A percentile compares a stretch with the other conserved stretches of the same genome.
Conservation (phyloP, 2,113 vertebrate species). For the Larimichthys polyactis region DNA sequence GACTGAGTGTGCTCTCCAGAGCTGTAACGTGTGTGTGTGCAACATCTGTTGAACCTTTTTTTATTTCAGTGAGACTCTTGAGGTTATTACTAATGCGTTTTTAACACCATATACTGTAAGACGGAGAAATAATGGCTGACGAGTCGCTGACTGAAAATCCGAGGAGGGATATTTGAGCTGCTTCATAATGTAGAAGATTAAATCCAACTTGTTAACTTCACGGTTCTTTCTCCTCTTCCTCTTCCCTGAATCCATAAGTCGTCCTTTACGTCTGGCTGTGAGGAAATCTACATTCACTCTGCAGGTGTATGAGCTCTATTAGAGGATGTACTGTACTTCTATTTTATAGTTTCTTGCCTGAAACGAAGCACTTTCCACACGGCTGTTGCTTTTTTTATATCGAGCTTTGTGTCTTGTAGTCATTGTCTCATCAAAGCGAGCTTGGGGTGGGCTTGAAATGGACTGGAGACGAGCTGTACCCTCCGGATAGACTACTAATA, state of each 20-base stretch:
- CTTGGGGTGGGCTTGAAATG: background rate
- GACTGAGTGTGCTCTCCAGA: background rate
- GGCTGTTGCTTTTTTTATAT: background rate
- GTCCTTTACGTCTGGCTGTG: conserved; percentile 15
- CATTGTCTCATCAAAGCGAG: background rate
- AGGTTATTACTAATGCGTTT: conserved; percentile 23
- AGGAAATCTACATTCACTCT: conserved; percentile 15
- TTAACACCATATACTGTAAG: background rate
- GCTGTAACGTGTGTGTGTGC: background rate
- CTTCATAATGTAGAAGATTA: conserved; percentile 38
- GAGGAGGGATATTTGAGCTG: conserved; percentile 32
- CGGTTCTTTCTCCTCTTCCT: conserved; percentile 21
- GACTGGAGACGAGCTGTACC: background rate
- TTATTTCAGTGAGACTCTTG: conserved; percentile 19
- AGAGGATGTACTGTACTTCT: background rate
- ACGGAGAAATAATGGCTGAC: conserved; percentile 20
- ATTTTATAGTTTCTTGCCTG: background rate
- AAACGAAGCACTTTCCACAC: background rate
- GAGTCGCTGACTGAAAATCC: conserved; percentile 35
- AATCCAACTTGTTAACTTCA: conserved; percentile 53
- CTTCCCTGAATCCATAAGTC: background rate
- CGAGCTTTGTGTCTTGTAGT: background rate
- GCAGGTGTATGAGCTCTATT: conserved; percentile 1
- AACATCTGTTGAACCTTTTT: conserved; percentile 32
- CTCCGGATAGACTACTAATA: background rate